phyloP scores from a whole-genome alignment of 2,888 invertebrate species.

The Cordilura impudica region DNA sequence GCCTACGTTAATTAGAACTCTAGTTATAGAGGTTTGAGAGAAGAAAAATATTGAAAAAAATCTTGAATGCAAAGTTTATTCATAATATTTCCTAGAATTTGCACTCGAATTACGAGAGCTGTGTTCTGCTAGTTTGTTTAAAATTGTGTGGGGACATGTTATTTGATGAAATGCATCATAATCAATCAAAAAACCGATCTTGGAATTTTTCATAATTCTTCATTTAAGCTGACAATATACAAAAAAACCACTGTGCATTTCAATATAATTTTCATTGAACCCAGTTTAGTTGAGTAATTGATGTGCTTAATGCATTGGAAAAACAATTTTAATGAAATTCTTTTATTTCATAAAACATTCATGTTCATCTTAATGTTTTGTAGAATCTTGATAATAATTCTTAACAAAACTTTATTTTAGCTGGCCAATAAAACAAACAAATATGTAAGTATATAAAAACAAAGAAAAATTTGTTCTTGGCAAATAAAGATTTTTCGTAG shows the following conservation, averaged over 20 bases:
- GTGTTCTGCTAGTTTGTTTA: no score
- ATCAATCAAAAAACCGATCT: no score
- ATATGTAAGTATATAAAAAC: not conserved
- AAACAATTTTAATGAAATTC: constrained; percentile 50
- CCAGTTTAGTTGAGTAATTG: constrained; percentile 31
- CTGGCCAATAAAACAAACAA: constrained; percentile 11
- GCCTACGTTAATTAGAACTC: no score
- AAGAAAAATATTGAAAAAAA: no score
- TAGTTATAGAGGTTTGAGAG: no score
- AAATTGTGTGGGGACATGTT: no score
- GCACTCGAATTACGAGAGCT: no score
- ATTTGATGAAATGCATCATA: no score
- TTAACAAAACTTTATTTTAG: not conserved
- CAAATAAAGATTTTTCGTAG: constrained; percentile 5
- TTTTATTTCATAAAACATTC: constrained; percentile 7
- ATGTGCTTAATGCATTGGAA: constrained; percentile 37
- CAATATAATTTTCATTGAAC: constrained; percentile 10
- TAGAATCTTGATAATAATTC: constrained; percentile 35
- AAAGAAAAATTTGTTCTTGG: not conserved
- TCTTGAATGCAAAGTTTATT: no score
- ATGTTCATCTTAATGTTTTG: constrained; percentile 19
- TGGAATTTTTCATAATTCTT: no score
- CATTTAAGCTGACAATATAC: no score
- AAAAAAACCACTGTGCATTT: constrained; percentile 17
- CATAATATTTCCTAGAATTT: no score